Base-by-base conservation (phyloP, 2,888 invertebrate species). In the Adelognathus sp. region DNA sequence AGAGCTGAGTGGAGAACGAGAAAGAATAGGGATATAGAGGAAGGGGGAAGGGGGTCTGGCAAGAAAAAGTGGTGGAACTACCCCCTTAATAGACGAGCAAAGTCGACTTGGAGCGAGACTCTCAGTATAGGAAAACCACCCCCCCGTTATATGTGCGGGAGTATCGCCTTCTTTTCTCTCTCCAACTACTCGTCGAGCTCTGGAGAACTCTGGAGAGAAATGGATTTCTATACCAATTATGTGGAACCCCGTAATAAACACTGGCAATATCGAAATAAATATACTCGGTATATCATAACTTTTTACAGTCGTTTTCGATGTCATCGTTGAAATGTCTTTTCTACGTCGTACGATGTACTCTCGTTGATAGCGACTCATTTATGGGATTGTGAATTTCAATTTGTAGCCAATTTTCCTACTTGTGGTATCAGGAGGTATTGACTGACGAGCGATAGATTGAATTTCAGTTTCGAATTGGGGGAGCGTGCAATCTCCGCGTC, bases 51-150 rank as follows among this genome's bases (percentile, higher is more conserved):
- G 58, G 24, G 70, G 71, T 56, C 21, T 39, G 58, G 54, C 36
- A 79, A 81, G 83, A 84, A 85, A 84, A 85, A 84, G 83, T 83
- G 80, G 83, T 82, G 83, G 83, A 80, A 80, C 78, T 79, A 75
- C 76, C 81, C 69, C 72, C 74, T 73, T 72, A 67, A 73, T 77
- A 52, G 63, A 77, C 69, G 56, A 69, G 63, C 33, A 16, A 69
- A 69, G 31, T 72, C 61, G 56, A 69, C 77, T 69, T 63, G 58
- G 73, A 69, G 9, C 63, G 56, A 21, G 46, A 73, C 46, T 39
- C 39, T 14, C 52, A 27, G 29, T 41, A 54, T 54, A 66, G 39
- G 66, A 67, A 54, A 39, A 67, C 52, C 66, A 54, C 39, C 72
- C 76, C 67, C 69, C 74, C 52, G 36, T 21, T 54, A 66, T 21